phyloP scores from a whole-genome alignment of 2,888 invertebrate genomes.

The Lasioglossum calceatum region DNA sequence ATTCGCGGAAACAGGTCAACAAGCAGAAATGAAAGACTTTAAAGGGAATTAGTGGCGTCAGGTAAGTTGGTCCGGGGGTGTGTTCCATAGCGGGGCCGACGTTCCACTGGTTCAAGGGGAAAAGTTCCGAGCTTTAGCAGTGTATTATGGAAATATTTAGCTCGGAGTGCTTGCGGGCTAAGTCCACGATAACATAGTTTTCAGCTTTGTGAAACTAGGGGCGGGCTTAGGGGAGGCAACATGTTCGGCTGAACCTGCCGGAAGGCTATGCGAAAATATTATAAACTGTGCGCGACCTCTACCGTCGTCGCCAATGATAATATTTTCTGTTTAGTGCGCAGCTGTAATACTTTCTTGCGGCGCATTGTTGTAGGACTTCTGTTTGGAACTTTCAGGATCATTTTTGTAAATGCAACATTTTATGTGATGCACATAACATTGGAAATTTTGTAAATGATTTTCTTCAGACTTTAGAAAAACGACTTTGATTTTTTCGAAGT shows the following conservation, averaged over 20 bases:
- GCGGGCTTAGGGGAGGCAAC: slow-evolving; percentile 5
- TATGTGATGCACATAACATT: background rate
- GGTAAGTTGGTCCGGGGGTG: background rate
- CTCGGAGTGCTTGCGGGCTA: slow-evolving; percentile 14
- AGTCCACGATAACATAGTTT: slow-evolving; percentile 15
- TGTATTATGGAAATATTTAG: slow-evolving; percentile 19
- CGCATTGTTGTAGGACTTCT: background rate
- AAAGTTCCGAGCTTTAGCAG: slow-evolving; percentile 17
- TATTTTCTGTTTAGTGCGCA: background rate
- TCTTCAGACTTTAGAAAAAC: too few relatives aligned
- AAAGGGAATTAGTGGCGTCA: slow-evolving; percentile 1
- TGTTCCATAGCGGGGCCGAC: background rate
- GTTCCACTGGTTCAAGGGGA: slow-evolving; percentile 3
- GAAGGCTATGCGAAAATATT: slow-evolving; percentile 3
- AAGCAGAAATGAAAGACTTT: slow-evolving; percentile 13
- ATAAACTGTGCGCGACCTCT: background rate
- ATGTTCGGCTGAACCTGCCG: background rate
- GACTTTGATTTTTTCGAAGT: background rate
- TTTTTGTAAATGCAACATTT: background rate
- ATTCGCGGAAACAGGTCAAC: slow-evolving; percentile 12
- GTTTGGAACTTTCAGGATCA: background rate
- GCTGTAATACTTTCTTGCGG: background rate
- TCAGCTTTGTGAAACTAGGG: slow-evolving; percentile 17
- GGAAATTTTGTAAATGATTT: too few relatives aligned
- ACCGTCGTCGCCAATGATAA: background rate